A percentile compares a stretch with the other conserved stretches of the same genome.
Conservation (phyloP, 1,140 invertebrate species). For the Antheraea pernyi region DNA sequence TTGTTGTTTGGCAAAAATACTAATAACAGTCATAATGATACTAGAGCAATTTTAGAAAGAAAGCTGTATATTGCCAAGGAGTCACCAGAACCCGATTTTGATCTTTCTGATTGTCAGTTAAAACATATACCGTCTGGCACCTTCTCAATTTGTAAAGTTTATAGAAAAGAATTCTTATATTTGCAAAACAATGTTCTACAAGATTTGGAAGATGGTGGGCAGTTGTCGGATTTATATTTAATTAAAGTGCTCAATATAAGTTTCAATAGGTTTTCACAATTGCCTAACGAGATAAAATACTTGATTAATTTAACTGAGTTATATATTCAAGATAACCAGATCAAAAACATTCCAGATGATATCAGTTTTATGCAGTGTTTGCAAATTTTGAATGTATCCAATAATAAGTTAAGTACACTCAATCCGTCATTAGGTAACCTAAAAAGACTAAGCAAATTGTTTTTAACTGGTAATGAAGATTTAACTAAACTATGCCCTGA, state of each 20-base stretch:
- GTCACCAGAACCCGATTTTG: conserved; percentile 87
- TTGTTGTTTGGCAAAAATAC: conserved; percentile 57
- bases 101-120: conserved; percentile 86
- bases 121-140: conserved; percentile 85
- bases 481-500: conserved; percentile 82
- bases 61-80: conserved; percentile 88
- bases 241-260: conserved; percentile 86
- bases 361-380: conserved; percentile 83
- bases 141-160: conserved; percentile 88
- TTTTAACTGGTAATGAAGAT: conserved; percentile 80
- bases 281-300: conserved; percentile 82
- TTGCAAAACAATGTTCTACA: conserved; percentile 84
- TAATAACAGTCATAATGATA: conserved; percentile 59
- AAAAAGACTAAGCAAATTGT: conserved; percentile 79
- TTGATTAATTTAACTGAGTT: conserved; percentile 84
- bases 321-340: conserved; percentile 82
- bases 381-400: conserved; percentile 84
- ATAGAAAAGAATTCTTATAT: conserved; percentile 85
- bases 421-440: conserved; percentile 83
- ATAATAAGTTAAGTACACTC: conserved; percentile 84
- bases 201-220: conserved; percentile 85
- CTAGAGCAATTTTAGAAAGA: conserved; percentile 84
- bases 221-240: conserved; percentile 83
- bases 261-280: conserved; percentile 83
- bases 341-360: conserved; percentile 84